These are phyloP conservation scores for Amphiprion ocellaris DNA, from an alignment of 2,113 vertebrate genomes.

Conservation along the genomic window DNA sequence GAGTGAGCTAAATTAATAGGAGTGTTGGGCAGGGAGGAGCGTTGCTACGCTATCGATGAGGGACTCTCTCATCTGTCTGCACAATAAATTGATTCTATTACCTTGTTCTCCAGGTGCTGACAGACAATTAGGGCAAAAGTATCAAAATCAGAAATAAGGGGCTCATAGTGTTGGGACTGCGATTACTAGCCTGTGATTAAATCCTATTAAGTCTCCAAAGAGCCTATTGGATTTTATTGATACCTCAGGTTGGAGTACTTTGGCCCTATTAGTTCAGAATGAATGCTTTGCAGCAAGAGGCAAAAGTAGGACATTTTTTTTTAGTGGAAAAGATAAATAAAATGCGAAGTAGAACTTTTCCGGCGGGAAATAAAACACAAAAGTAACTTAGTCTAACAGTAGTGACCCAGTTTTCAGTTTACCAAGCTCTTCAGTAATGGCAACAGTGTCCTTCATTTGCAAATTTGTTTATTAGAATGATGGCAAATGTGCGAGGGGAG, in stretches of 20 bases:
- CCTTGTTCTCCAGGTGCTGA: conserved; percentile 61
- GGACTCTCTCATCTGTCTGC: conserved; percentile 57
- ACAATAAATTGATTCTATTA: conserved; percentile 70
- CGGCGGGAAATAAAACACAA: not conserved
- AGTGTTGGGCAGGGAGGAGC: conserved; percentile 35
- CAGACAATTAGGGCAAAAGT: conserved; percentile 46
- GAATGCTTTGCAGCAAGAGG: conserved; percentile 8
- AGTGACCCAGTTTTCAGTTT: not conserved
- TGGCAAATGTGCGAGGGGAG: no score
- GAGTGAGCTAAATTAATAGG: conserved; percentile 68
- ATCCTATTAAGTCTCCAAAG: conserved; percentile 16
- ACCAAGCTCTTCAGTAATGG: not conserved
- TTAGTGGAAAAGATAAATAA: not conserved
- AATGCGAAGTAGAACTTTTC: not conserved
- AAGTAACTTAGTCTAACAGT: not conserved
- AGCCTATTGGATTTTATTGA: conserved; percentile 22
- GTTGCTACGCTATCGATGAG: conserved; percentile 26
- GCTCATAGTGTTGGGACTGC: conserved; percentile 17
- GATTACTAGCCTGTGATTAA: conserved; percentile 41
- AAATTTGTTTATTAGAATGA: not conserved
- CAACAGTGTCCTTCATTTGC: not conserved
- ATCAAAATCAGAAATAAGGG: conserved; percentile 45
- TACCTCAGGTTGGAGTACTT: conserved; percentile 18
- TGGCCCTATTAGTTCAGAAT: conserved; percentile 13
- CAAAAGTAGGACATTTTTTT: not conserved